phyloP scores from a whole-genome alignment of 2,113 vertebrate genomes.

The Prochilodus magdalenae region DNA sequence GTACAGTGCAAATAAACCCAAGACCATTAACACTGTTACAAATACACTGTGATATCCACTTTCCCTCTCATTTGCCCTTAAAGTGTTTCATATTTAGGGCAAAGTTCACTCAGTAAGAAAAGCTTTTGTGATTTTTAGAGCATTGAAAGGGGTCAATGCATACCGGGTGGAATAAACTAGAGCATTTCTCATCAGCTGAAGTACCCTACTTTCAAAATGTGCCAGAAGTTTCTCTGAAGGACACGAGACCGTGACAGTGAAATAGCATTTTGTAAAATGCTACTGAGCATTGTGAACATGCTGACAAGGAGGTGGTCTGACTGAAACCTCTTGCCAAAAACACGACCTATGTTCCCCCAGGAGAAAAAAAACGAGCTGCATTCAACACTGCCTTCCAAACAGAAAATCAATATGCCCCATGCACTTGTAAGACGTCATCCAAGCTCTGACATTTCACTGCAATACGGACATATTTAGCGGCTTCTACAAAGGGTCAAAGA shows the following conservation, averaged over 20 bases:
- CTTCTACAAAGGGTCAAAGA: neutral
- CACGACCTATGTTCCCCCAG: neutral
- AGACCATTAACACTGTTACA: neutral
- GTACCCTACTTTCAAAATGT: constrained; percentile 55
- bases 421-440: neutral
- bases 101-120: constrained; percentile 43
- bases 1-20: too few species aligned
- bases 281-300: constrained; percentile 34
- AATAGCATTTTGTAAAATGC: constrained; percentile 19
- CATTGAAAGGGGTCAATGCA: constrained; percentile 53
- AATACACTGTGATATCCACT: neutral
- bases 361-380: neutral
- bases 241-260: constrained; percentile 47
- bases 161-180: constrained; percentile 62
- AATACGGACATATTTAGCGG: neutral
- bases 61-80: constrained; percentile 29
- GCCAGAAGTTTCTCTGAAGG: constrained; percentile 62
- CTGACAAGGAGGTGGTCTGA: neutral
- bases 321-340: constrained; percentile 1
- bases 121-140: constrained; percentile 59
- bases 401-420: neutral
- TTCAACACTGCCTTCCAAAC: neutral
- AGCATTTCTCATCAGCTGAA: constrained; percentile 40
- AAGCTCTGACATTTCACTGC: neutral
- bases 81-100: constrained; percentile 25